Conservation (phyloP, 1,140 invertebrate species). For the Goniozus legneri region DNA sequence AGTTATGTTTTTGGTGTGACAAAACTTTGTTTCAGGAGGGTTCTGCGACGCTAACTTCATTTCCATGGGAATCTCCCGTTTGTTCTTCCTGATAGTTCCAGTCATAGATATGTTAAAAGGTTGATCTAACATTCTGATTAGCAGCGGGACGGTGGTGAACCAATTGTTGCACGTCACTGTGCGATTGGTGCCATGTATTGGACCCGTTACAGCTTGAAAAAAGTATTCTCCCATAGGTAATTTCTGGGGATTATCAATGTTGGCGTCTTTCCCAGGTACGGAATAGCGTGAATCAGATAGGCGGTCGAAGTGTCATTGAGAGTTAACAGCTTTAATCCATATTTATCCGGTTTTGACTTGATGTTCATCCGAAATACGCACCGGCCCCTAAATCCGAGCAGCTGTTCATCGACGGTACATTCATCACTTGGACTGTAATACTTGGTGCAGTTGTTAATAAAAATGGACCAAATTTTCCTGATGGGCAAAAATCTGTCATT, state of each 20-base stretch:
- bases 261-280: constrained; percentile 34
- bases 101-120: constrained; percentile 35
- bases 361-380: constrained; percentile 31
- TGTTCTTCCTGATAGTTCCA: constrained; percentile 32
- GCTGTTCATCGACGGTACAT: constrained; percentile 31
- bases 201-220: constrained; percentile 10
- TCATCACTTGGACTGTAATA: constrained; percentile 22
- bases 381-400: constrained; percentile 32
- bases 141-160: constrained; percentile 40
- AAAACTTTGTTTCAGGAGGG: constrained; percentile 6
- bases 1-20: constrained; percentile 6
- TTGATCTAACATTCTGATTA: constrained; percentile 20
- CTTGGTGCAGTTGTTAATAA: constrained; percentile 25
- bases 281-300: constrained; percentile 32
- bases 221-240: constrained; percentile 28
- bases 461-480: constrained; percentile 36
- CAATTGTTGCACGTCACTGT: constrained; percentile 48
- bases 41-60: constrained; percentile 17
- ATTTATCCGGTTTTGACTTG: too few species aligned
- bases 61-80: constrained; percentile 37
- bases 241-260: constrained; percentile 14
- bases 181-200: constrained; percentile 32
- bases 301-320: constrained; percentile 32
- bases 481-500: constrained; percentile 36
- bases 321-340: constrained; percentile 33